These are phyloP conservation scores for Pelosia muscerda DNA, from an alignment of 2,888 invertebrate species.

Conservation along the genomic window DNA sequence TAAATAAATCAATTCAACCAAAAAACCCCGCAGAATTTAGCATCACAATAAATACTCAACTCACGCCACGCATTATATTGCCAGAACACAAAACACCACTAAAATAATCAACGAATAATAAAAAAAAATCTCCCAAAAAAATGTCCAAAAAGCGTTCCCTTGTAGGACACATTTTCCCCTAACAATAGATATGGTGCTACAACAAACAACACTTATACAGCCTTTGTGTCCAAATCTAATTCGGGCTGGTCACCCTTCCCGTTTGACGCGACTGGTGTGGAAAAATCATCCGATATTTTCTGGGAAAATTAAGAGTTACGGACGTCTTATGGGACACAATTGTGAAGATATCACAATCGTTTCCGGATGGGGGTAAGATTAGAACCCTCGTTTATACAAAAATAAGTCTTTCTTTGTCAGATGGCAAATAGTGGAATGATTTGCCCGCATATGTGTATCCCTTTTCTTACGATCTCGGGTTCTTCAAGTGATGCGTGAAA, in stretches of 20 bases:
- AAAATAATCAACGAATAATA: constrained; percentile 6
- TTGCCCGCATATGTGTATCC: too few species aligned
- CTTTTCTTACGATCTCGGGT: too few species aligned
- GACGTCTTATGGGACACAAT: constrained; percentile 30
- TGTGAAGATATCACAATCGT: constrained; percentile 18
- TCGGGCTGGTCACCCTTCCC: constrained; percentile 40
- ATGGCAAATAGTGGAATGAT: too few species aligned
- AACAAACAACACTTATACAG: constrained; percentile 52
- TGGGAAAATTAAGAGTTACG: constrained; percentile 39
- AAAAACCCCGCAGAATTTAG: neutral
- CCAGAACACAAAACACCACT: constrained; percentile 5
- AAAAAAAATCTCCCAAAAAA: neutral
- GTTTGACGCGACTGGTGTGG: constrained; percentile 38
- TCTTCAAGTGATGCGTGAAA: too few species aligned
- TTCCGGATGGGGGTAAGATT: neutral
- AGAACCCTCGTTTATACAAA: neutral
- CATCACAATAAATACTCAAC: constrained; percentile 4
- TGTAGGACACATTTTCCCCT: constrained; percentile 41
- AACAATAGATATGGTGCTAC: constrained; percentile 42
- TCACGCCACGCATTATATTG: neutral
- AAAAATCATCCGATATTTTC: constrained; percentile 46
- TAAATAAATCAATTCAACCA: neutral
- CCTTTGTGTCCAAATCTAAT: constrained; percentile 55
- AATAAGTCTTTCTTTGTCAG: too few species aligned
- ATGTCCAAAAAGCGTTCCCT: constrained; percentile 46